Base-by-base conservation (phyloP, 2,888 invertebrate species). In the Eristalinus sepulchralis region DNA sequence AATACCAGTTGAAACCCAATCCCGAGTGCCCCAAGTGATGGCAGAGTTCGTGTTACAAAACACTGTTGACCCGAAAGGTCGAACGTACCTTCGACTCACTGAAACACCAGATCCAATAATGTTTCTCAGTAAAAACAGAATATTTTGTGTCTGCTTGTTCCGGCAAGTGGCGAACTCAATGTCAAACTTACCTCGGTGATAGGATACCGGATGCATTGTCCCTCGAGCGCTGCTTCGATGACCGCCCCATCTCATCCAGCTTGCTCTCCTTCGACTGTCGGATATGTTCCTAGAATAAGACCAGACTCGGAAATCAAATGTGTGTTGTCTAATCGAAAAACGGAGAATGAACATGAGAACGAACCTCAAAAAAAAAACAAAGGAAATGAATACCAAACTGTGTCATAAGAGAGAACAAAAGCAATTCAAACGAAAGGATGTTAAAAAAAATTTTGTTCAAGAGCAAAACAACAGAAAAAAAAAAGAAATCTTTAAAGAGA, bases 191-290 rank as follows among this genome's bases (percentile, higher is more conserved):
- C 89, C 88, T 88, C 39, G 88, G 88, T 62, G 88, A 88, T 63
- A 89, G 62, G 79, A 86, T 62, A 6, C 83, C 91, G 70, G 92
- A 91, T 88, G 93, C 89, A 88, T 92, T 92, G 84, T 93, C 93
- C 67, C 91, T 90, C n/a, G 93, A 93, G 75, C 92, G 91, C 73
- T 91, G 91, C 83, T 92, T 92, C 22, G 92, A 93, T 63, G 90
- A 89, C 75, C 92, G 90, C 0, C 95, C 95, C 88, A 95, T 91
- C 90, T 95, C 95, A 91, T 97, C 96, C 82, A 97, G 92, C 53
- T 96, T 95, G 89, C 96, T 96, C 91, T 97, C 97, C 77, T 96
- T 95, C 0, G 97, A 97, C 89, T 96, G 96, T 6, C 96, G 94
- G 90, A 97, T 95, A 91, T 95, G 95, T 89, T 95, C 95, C 95